Evolutionary conservation across 23 tunicate species (phyloP).

Genomic region (Trididemnum miniatum): DNA sequence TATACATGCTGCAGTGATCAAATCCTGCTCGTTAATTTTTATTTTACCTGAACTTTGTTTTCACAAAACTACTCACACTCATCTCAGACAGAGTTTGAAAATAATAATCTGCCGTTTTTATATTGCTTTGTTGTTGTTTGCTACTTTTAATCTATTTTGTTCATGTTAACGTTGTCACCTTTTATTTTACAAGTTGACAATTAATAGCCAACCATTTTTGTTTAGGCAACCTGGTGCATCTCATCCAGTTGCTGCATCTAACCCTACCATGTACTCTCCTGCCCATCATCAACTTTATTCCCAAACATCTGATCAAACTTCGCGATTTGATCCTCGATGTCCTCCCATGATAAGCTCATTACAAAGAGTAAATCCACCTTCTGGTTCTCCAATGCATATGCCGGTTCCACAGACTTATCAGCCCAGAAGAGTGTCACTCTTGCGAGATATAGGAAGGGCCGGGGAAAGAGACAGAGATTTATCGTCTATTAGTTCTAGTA

Average conservation of each 20-base stretch:
- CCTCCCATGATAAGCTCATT: conserved; percentile 18
- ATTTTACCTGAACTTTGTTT: no score
- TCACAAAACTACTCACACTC: no score
- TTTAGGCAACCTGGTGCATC: no score
- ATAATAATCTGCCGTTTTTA: no score
- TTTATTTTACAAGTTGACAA: no score
- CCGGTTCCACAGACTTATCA: neutral
- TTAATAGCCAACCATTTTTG: no score
- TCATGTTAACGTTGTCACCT: no score
- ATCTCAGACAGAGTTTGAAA: no score
- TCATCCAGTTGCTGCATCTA: neutral
- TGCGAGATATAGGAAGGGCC: conserved; percentile 81
- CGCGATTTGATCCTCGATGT: conserved; percentile 25
- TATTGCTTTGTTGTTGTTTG: no score
- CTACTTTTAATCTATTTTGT: no score
- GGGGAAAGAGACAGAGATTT: conserved; percentile 83
- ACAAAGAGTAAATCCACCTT: neutral
- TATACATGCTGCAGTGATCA: no score
- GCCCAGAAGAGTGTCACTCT: conserved; percentile 62
- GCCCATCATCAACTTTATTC: conserved; percentile 13
- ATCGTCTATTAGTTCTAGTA: conserved; percentile 3
- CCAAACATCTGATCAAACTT: neutral
- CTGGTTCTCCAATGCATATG: conserved; percentile 16
- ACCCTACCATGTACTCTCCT: neutral
- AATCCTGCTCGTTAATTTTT: no score